Percentiles rank a stretch among this genome's conserved stretches.
Conservation (phyloP, 2,113 vertebrate species). For the Amphiprion percula region DNA sequence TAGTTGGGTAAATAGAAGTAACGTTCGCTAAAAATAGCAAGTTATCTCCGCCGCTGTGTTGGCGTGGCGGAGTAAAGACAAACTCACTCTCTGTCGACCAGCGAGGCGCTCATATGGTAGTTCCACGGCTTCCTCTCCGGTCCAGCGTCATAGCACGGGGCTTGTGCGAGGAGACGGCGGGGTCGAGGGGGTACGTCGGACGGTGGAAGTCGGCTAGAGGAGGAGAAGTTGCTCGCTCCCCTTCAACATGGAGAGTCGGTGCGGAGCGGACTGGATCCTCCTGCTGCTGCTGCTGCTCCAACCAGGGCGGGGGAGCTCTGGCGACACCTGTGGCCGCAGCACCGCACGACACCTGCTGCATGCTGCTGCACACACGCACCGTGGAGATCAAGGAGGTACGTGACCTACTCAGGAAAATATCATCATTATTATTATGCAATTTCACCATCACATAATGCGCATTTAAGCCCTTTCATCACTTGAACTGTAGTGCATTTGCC, state of each 20-base stretch:
- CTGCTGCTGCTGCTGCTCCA: slow-evolving; percentile 30
- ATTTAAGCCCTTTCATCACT: no score
- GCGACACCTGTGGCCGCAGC: slow-evolving; percentile 67
- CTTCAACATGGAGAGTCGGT: slow-evolving; percentile 72
- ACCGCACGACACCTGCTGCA: slow-evolving; percentile 33
- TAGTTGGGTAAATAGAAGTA: slow-evolving; percentile 22
- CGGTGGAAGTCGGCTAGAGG: slow-evolving; percentile 40
- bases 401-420: no score
- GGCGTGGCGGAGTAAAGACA: neutral
- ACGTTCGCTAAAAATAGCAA: slow-evolving; percentile 53
- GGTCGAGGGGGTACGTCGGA: slow-evolving; percentile 10
- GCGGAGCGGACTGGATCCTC: slow-evolving; percentile 52
- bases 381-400: no score
- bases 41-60: slow-evolving; percentile 37
- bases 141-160: slow-evolving; percentile 66
- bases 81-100: slow-evolving; percentile 70
- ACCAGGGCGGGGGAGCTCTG: neutral
- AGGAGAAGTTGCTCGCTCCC: slow-evolving; percentile 61
- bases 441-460: no score
- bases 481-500: no score
- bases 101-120: slow-evolving; percentile 41
- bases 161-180: slow-evolving; percentile 12
- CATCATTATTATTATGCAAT: no score
- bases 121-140: slow-evolving; percentile 33
- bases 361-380: no score